Evolutionary conservation across 1,140 invertebrate species (phyloP).

Genomic region (Saxidomus purpurata): DNA sequence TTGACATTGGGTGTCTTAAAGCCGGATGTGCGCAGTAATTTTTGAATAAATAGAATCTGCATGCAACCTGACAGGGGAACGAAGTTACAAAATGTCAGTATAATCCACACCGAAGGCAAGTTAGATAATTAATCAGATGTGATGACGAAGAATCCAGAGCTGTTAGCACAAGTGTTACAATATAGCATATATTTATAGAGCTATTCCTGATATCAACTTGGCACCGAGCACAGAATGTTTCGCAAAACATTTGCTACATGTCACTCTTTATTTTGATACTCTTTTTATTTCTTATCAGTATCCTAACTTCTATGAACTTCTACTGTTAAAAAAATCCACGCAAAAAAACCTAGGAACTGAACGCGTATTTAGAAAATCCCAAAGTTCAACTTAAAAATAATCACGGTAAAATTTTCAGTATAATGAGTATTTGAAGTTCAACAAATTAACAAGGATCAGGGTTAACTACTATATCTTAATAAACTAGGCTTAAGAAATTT

Average conservation of each 20-base stretch:
- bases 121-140: constrained; percentile 54
- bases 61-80: not conserved
- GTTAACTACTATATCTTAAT: no score
- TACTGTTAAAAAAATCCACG: not conserved
- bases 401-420: no score
- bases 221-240: not conserved
- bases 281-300: not conserved
- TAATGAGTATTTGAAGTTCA: no score
- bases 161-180: not conserved
- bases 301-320: not conserved
- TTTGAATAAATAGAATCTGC: not conserved
- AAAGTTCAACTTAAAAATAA: no score
- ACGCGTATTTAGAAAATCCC: no score
- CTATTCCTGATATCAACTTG: not conserved
- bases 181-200: not conserved
- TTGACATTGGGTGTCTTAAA: not conserved
- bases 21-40: constrained; percentile 38
- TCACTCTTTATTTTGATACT: not conserved
- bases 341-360: not conserved
- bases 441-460: no score
- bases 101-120: constrained; percentile 17
- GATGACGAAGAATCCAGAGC: not conserved
- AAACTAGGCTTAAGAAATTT: no score
- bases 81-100: constrained; percentile 35
- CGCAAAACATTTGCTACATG: not conserved